Evolutionary conservation across 2,888 invertebrate genomes (phyloP).

Genomic region (Chloromyia formosa): DNA sequence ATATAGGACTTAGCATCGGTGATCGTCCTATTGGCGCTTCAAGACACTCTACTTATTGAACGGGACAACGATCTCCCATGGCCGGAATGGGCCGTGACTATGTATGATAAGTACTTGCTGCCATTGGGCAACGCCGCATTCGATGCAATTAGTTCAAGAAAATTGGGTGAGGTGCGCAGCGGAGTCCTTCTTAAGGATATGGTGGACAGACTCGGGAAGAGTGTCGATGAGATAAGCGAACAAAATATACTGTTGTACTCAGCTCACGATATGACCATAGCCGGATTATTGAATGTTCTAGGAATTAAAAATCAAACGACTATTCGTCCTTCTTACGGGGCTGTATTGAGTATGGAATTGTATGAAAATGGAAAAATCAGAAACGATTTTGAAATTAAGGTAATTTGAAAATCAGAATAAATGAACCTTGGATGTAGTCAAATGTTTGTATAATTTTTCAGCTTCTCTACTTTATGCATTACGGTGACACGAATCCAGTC

Average conservation of each 20-base stretch:
- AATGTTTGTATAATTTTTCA: constrained; percentile 11
- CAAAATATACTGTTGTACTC: constrained; percentile 71
- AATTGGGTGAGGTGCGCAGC: constrained; percentile 71
- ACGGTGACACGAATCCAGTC: background rate
- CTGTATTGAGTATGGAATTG: constrained; percentile 74
- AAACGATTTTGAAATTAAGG: constrained; percentile 66
- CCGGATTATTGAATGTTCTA: constrained; percentile 74
- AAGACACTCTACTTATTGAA: constrained; percentile 71
- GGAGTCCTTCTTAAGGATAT: constrained; percentile 76
- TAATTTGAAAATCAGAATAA: constrained; percentile 56
- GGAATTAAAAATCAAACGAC: constrained; percentile 67
- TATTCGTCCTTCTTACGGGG: constrained; percentile 75
- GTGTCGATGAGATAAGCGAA: constrained; percentile 54
- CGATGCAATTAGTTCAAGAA: constrained; percentile 55
- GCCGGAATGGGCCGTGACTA: constrained; percentile 74
- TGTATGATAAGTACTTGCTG: constrained; percentile 66
- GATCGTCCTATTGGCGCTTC: background rate
- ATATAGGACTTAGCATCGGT: too few relatives aligned
- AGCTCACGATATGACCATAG: constrained; percentile 79
- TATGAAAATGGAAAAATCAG: constrained; percentile 62
- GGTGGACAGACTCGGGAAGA: constrained; percentile 67
- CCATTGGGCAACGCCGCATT: background rate
- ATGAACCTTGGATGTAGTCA: background rate
- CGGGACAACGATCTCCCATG: constrained; percentile 70
- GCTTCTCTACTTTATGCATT: background rate